Evolutionary conservation across 1,140 invertebrate species (phyloP), one percentile per base, ranked within the genome.

Genomic region (Pentalonia nigronervosa): DNA sequence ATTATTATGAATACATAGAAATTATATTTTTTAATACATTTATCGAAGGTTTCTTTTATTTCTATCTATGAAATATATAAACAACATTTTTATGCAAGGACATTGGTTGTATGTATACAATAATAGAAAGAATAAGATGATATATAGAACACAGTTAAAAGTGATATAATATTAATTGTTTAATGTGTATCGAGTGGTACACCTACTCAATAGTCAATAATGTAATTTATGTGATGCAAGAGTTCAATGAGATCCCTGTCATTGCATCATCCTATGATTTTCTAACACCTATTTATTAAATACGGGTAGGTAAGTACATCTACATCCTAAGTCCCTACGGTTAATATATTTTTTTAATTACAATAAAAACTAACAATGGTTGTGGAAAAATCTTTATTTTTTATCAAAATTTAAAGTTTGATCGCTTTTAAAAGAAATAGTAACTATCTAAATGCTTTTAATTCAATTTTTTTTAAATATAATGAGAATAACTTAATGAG

Each of bases 1-100:
- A 76, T 76, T 76, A 76, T 76, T 76, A n/a, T 17, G 30, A 76
- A 76, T n/a, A 76, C 60, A 76, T 76, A 76, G 60, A 76, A 76
- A 76, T 76, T 34, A n/a, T 76, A 17, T 76, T 17, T 67, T 76
- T 76, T 17, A 76, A 17, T 76, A n/a, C 14, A 76, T 76, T 76
- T 76, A 76, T 76, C 6, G 60, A 76, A 67, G 60, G 30, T 76
- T 76, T 76, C 3, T 67, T 23, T 67, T 60, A 30, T 30, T 67
- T 67, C 7, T 7, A n/a, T 67, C 7, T 7, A n/a, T 17, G n/a
- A 50, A 53, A 76, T n/a, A 30, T n/a, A 17, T 76, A 17, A 14
- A n/a, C 17, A 67, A 0, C n/a, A 14, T 67, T 76, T 76, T 76
- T 76, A 17, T 30, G 4, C 41, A 76, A 76, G 4, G 1, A 34